Conservation (phyloP, 2,113 vertebrate species). For the Bos javanicus region DNA sequence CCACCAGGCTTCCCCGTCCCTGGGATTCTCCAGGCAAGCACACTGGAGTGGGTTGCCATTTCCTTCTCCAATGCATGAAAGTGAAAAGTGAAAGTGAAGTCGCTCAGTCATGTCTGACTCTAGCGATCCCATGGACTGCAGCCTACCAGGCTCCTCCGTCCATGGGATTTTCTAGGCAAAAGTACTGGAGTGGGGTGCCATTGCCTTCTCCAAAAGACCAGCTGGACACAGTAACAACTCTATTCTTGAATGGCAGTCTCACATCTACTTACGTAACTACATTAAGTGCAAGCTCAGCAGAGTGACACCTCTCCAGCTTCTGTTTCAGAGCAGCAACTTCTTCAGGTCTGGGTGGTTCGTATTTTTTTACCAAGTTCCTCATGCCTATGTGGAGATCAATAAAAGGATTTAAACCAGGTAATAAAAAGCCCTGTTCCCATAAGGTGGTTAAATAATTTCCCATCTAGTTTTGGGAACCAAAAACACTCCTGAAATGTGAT, state of each 20-base stretch:
- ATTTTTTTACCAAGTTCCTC: slow-evolving; percentile 92
- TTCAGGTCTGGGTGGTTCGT: slow-evolving; percentile 88
- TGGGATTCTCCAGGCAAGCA: too few species aligned
- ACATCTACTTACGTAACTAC: slow-evolving; percentile 84
- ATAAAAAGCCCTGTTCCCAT: neutral
- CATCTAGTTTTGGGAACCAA: neutral
- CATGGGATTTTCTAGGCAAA: too few species aligned
- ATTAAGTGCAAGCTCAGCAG: slow-evolving; percentile 82
- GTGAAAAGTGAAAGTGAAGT: too few species aligned
- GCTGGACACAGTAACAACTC: neutral
- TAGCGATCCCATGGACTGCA: too few species aligned
- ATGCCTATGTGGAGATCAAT: slow-evolving; percentile 80
- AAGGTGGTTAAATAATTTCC: neutral
- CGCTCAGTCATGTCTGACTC: too few species aligned
- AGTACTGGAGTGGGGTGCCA: too few species aligned
- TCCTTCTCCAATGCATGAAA: too few species aligned
- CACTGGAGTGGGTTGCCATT: too few species aligned
- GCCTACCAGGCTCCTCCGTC: too few species aligned
- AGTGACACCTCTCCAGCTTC: slow-evolving; percentile 92
- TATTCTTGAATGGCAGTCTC: neutral
- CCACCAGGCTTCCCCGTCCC: too few species aligned
- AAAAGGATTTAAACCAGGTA: neutral
- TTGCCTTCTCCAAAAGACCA: neutral
- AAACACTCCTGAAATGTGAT: neutral
- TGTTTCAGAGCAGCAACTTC: slow-evolving; percentile 89